Percentiles rank a stretch among this genome's conserved stretches.
phyloP scores from a whole-genome alignment of 2,888 invertebrate genomes.

The Platycnemis pennipes region DNA sequence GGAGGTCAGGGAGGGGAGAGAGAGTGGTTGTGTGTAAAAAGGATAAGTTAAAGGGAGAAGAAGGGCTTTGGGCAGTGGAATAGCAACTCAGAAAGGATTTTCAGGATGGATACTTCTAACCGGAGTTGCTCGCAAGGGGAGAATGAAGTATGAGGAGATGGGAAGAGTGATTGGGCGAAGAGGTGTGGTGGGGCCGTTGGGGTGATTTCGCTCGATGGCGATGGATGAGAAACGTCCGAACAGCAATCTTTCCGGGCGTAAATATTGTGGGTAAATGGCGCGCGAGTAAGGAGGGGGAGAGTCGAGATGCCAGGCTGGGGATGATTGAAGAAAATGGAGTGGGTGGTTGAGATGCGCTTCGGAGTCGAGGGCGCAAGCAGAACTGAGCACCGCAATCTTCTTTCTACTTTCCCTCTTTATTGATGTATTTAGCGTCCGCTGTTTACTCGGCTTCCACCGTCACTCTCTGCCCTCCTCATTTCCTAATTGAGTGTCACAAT shows the following conservation, averaged over 20 bases:
- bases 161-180: background rate
- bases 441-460: no score
- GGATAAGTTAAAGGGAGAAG: background rate
- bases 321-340: background rate
- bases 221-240: background rate
- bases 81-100: background rate
- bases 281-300: background rate
- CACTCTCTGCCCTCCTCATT: no score
- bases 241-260: slow-evolving; percentile 2
- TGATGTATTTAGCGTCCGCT: no score
- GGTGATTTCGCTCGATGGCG: background rate
- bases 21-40: no score
- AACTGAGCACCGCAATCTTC: background rate
- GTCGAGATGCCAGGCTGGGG: background rate
- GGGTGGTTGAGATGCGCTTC: background rate
- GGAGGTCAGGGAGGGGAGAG: background rate
- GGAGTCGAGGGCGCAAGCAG: background rate
- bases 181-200: background rate
- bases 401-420: background rate
- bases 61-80: background rate
- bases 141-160: background rate
- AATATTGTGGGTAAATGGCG: background rate
- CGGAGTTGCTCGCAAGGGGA: background rate
- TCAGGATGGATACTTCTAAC: background rate
- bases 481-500: no score